A percentile compares a stretch with the other conserved stretches of the same genome.
Conservation (phyloP, 2,888 invertebrate species). For the Glyphotaelius pellucidus region DNA sequence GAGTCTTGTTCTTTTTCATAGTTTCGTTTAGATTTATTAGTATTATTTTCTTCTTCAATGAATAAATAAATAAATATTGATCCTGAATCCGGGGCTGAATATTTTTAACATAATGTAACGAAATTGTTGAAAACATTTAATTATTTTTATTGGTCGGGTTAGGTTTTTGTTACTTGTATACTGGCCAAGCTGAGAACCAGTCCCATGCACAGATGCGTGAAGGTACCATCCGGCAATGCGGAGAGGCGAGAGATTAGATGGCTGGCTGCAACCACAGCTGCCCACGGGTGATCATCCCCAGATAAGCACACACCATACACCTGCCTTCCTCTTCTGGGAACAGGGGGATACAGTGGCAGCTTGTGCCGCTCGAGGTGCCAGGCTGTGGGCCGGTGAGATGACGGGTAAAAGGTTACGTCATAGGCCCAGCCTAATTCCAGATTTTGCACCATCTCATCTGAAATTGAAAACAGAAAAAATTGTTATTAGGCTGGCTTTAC, state of each 20-base stretch:
- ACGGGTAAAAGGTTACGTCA: conserved; percentile 12
- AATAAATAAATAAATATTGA: too few species aligned
- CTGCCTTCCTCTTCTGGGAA: background rate
- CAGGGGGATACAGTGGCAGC: background rate
- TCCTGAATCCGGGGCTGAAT: too few species aligned
- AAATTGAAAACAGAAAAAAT: background rate
- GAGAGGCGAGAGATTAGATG: background rate
- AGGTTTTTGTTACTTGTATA: conserved; percentile 40
- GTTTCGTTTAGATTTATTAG: too few species aligned
- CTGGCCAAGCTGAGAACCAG: conserved; percentile 58
- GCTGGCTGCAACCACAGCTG: background rate
- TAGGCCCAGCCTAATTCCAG: conserved; percentile 48
- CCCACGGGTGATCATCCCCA: conserved; percentile 36
- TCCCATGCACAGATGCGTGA: conserved; percentile 50
- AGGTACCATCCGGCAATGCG: background rate
- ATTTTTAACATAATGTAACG: too few species aligned
- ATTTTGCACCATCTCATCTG: conserved; percentile 55
- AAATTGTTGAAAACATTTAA: too few species aligned
- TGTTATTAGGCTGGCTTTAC: too few species aligned
- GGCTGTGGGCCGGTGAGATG: background rate
- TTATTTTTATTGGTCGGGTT: background rate
- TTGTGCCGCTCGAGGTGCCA: conserved; percentile 36
- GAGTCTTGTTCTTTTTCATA: too few species aligned
- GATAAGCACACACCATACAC: background rate
- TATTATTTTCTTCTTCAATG: too few species aligned